phyloP scores from a whole-genome alignment of 2,113 vertebrate species.

The Gnathonemus echidnorhynchus region DNA sequence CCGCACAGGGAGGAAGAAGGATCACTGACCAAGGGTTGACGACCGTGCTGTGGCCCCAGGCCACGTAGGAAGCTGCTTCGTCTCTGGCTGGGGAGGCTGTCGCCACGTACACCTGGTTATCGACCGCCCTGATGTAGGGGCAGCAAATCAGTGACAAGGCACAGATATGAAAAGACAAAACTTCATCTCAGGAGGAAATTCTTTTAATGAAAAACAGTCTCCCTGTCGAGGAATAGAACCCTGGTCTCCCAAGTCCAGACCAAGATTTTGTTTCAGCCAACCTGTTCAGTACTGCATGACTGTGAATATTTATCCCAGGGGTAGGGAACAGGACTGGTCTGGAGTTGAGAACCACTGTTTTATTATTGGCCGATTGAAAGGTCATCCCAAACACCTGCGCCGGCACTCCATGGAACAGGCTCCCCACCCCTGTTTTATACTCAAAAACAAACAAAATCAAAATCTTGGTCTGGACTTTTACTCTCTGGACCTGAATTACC shows the following conservation, averaged over 20 bases:
- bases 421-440: not conserved
- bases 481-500: no score
- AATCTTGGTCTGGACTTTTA: not conserved
- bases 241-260: not conserved
- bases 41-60: conserved; percentile 91
- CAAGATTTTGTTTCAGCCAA: not conserved
- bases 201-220: not conserved
- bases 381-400: no score
- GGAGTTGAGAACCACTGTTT: no score
- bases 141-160: not conserved
- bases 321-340: no score
- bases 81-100: conserved; percentile 87
- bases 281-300: not conserved
- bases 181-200: not conserved
- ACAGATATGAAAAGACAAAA: not conserved
- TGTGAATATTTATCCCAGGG: not conserved
- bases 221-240: not conserved
- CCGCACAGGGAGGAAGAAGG: not conserved
- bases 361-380: not conserved
- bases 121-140: conserved; percentile 68
- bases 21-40: conserved; percentile 84
- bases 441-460: not conserved
- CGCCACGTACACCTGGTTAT: conserved; percentile 89
- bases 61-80: conserved; percentile 77
- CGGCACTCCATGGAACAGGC: no score